Conservation (phyloP, 2,113 vertebrate species). For the Lepidothrix coronata region DNA sequence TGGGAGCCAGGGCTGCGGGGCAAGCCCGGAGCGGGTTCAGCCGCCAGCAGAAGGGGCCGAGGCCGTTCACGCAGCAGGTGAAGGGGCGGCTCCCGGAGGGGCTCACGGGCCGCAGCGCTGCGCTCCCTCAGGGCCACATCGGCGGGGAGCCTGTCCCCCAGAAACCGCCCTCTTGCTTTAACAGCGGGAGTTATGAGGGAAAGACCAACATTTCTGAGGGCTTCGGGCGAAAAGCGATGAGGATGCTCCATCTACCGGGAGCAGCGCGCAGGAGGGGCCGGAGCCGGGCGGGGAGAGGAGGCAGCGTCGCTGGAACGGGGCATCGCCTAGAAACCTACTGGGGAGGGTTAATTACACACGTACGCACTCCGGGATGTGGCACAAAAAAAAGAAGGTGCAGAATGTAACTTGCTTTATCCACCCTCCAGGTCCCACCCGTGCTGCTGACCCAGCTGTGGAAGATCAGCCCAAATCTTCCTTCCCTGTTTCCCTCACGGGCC, state of each 20-base stretch:
- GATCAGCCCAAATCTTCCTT: background rate
- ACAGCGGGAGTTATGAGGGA: background rate
- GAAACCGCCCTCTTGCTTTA: background rate
- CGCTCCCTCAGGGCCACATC: background rate
- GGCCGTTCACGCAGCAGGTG: background rate
- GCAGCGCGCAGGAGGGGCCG: slow-evolving; percentile 8
- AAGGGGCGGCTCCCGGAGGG: background rate
- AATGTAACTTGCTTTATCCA: background rate
- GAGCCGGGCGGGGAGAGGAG: background rate
- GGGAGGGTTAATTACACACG: background rate
- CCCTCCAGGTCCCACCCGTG: background rate
- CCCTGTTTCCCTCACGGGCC: rapidly evolving
- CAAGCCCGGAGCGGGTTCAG: background rate
- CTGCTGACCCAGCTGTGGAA: background rate
- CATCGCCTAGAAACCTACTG: rapidly evolving
- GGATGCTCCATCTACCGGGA: slow-evolving; percentile 70
- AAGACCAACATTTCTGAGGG: background rate
- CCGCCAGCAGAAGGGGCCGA: background rate
- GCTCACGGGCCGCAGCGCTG: background rate
- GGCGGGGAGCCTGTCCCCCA: background rate
- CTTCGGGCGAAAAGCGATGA: slow-evolving; percentile 52
- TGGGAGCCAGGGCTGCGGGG: too few relatives aligned
- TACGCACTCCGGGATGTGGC: rapidly evolving
- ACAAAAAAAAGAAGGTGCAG: background rate
- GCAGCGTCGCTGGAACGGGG: background rate